Base-by-base conservation (phyloP, 2,113 vertebrate species). In the Brachypodius melanocephalos region DNA sequence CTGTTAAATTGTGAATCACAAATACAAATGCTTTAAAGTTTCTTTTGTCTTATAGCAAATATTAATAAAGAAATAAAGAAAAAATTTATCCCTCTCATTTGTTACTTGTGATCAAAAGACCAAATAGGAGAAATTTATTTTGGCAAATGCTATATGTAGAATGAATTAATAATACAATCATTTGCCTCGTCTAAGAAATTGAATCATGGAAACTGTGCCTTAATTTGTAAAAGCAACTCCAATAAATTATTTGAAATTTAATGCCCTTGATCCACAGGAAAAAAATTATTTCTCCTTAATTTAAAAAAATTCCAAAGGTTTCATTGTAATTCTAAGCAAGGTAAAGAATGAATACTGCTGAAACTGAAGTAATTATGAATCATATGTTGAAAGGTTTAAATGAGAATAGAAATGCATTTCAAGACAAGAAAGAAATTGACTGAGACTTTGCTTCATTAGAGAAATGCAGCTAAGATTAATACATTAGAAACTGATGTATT, bases 201-300 rank as follows among this genome's bases (percentile, higher is more conserved):
- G 54, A 76, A 77, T 95, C 84, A 82, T 14, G 73, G 42, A 95
- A 95, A 24, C 55, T 93, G 65, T 95, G 36, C 17, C 90, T 96
- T 90, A 86, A 91, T 75, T 96, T 96, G 46, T 54, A 97, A 85
- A 93, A 93, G 65, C 62, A 72, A 89, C 86, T 93, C 67, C 83
- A 42, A 89, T 58, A 96, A 96, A 91, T 95, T 10, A 89, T 81
- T 97, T 89, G 88, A 96, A 96, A 94, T 94, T 93, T 95, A 97
- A 51, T 90, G 48, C 32, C 51, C 61, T 59, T 93, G 54, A 97
- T 90, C 52, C 29, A 95, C 45, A 32, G 38, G 25, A 17, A 90
- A 32, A 19, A 93, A 76, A 72, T 96, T 93, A 95, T 88, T 96
- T 96, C 66, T 74, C 36, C 31, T 52, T 94, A 91, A 95, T 54